Evolutionary conservation across 2,113 vertebrate genomes (phyloP).

Genomic region (Nanger granti): DNA sequence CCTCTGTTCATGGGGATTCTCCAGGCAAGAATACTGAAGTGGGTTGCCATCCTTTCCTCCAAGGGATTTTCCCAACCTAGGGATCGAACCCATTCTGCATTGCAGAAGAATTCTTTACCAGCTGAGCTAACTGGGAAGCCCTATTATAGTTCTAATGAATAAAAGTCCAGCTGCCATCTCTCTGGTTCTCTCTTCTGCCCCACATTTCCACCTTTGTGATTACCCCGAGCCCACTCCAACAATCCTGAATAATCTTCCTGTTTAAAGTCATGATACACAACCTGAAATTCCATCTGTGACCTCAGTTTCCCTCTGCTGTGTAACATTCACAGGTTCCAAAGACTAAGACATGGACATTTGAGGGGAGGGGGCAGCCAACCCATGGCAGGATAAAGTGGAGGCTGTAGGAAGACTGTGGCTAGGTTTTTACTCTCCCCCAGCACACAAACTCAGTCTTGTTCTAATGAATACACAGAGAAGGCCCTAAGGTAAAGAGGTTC

Average conservation of each 20-base stretch:
- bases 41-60: not conserved
- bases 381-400: not conserved
- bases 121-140: not conserved
- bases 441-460: not conserved
- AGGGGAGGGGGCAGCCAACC: not conserved
- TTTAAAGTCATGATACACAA: not conserved
- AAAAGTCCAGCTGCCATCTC: not conserved
- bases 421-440: not conserved
- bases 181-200: not conserved
- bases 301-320: not conserved
- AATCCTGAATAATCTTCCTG: not conserved
- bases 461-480: not conserved
- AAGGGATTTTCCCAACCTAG: not conserved
- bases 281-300: not conserved
- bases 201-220: not conserved
- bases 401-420: not conserved
- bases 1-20: not conserved
- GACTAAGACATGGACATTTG: not conserved
- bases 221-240: fast-evolving
- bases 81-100: not conserved
- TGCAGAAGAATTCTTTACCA: not conserved
- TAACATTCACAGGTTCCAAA: not conserved
- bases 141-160: not conserved
- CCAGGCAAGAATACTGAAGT: not conserved
- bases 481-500: not conserved